Conservation (phyloP, 2,113 vertebrate genomes). For the Fulica atra region DNA sequence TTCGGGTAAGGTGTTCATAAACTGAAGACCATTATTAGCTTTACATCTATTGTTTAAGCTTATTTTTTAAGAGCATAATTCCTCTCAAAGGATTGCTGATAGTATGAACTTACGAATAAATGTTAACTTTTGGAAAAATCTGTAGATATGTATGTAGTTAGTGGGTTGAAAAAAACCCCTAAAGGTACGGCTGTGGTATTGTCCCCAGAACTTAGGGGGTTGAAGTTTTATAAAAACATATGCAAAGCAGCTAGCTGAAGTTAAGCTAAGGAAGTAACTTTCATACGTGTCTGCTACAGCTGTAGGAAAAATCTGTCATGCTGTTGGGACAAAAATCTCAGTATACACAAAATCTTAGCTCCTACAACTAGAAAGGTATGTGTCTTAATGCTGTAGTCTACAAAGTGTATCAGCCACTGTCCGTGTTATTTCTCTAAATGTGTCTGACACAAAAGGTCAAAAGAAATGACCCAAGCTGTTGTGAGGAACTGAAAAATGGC, state of each 20-base stretch:
- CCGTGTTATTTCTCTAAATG: background rate
- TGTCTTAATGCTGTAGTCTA: background rate
- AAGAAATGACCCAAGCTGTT: background rate
- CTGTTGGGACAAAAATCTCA: background rate
- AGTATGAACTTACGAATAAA: conserved; percentile 64
- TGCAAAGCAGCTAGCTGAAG: background rate
- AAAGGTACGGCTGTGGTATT: background rate
- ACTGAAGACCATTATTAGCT: conserved; percentile 35
- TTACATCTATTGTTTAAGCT: conserved; percentile 53
- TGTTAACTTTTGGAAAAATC: conserved; percentile 64
- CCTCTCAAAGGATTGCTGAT: conserved; percentile 24
- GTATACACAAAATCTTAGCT: background rate
- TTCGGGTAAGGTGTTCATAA: conserved; percentile 39
- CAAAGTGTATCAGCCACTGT: background rate
- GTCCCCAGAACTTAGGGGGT: background rate
- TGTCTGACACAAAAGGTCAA: background rate
- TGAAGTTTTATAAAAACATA: background rate
- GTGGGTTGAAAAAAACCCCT: background rate
- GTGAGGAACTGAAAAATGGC: background rate
- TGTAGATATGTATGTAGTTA: conserved; percentile 32
- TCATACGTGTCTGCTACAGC: background rate
- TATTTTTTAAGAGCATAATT: conserved; percentile 44
- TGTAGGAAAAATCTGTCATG: background rate
- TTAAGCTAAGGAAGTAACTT: background rate
- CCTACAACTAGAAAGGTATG: rapidly evolving